Percentiles rank a stretch among this genome's conserved stretches.
phyloP scores from a whole-genome alignment of 2,113 vertebrate species.

The Marcusenius ussheri region DNA sequence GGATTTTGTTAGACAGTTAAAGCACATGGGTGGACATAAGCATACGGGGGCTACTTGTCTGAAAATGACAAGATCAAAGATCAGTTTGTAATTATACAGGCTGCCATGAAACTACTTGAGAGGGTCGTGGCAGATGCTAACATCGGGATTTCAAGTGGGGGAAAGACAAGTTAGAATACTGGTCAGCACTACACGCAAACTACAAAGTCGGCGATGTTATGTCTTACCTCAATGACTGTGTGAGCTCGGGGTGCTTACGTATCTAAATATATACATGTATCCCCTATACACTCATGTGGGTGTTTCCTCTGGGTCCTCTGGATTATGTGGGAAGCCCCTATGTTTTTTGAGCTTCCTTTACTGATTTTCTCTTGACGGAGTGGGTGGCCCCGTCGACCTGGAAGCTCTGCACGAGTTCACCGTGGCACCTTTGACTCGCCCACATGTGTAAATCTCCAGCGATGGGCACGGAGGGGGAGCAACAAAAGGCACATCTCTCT shows the following conservation, averaged over 20 bases:
- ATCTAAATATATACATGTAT: not conserved
- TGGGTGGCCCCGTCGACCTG: constrained; percentile 8
- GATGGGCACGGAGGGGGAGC: not conserved
- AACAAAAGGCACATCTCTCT: not conserved
- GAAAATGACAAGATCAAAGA: constrained; percentile 19
- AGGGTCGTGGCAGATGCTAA: constrained; percentile 10
- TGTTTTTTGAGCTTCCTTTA: not conserved
- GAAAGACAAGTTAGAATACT: constrained; percentile 21
- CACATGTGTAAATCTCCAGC: not conserved
- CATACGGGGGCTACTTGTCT: constrained; percentile 14
- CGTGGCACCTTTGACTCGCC: not conserved
- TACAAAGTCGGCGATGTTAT: constrained; percentile 12
- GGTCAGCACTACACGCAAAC: constrained; percentile 2
- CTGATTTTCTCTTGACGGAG: constrained; percentile 18
- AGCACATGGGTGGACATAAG: constrained; percentile 3
- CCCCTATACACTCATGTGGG: not conserved
- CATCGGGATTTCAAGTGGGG: constrained; percentile 25
- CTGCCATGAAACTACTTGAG: constrained; percentile 16
- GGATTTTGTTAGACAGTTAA: constrained; percentile 22
- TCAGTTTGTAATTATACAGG: constrained; percentile 32
- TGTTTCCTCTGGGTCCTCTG: not conserved
- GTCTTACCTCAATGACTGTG: not conserved
- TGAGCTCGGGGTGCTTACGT: not conserved
- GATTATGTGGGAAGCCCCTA: not conserved
- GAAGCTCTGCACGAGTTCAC: not conserved